Conservation (phyloP, 2,113 vertebrate species). For the Blennius ocellaris region DNA sequence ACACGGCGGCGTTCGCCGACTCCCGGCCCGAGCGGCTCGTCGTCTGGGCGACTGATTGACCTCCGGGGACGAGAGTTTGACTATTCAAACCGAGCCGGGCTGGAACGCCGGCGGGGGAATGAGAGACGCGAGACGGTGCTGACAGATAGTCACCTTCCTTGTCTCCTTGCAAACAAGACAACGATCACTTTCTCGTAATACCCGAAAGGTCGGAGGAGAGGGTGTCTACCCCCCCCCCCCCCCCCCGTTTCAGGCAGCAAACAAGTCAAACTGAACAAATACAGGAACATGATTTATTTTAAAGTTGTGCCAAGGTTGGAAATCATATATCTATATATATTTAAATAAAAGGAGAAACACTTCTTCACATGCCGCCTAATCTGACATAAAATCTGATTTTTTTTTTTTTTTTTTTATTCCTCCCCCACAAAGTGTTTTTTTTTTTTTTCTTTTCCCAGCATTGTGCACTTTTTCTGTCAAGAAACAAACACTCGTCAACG, state of each 20-base stretch:
- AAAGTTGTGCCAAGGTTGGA: slow-evolving; percentile 48
- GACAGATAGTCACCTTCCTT: slow-evolving; percentile 69
- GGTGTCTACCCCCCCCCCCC: no score
- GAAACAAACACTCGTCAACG: slow-evolving; percentile 64
- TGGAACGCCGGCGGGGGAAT: slow-evolving; percentile 53
- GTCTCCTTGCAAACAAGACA: slow-evolving; percentile 56
- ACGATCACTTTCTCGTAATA: slow-evolving; percentile 52
- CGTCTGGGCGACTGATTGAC: slow-evolving; percentile 67
- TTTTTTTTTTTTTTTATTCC: slow-evolving; percentile 20
- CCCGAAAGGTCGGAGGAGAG: slow-evolving; percentile 19
- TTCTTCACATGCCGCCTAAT: slow-evolving; percentile 37
- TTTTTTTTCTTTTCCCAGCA: background rate
- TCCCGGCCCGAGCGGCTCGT: slow-evolving; percentile 44
- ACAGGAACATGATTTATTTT: slow-evolving; percentile 14
- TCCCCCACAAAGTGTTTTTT: slow-evolving; percentile 35
- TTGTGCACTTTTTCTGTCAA: slow-evolving; percentile 48
- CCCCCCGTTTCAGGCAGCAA: slow-evolving; percentile 33
- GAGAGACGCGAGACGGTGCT: slow-evolving; percentile 58
- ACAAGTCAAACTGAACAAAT: slow-evolving; percentile 27
- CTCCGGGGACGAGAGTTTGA: slow-evolving; percentile 53
- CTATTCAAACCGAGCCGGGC: slow-evolving; percentile 27
- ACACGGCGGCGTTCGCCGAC: slow-evolving; percentile 3
- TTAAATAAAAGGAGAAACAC: slow-evolving; percentile 11
- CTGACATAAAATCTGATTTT: slow-evolving; percentile 49
- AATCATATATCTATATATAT: background rate